Percentiles rank a stretch among this genome's conserved stretches.
Conservation (phyloP, 2,888 invertebrate genomes). For the Amiota minor region DNA sequence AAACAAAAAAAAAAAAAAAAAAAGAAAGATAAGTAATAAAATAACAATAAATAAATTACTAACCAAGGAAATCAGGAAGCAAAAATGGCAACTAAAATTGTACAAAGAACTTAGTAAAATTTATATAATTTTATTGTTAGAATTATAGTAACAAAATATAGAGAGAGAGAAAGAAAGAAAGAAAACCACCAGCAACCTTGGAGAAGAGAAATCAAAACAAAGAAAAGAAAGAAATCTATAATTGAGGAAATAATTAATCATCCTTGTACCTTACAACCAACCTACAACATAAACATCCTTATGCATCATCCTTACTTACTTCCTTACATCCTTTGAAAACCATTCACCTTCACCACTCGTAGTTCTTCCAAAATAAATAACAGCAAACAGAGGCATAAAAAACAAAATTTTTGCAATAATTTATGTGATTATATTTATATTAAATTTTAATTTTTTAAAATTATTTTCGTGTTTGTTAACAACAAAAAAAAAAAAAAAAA, state of each 20-base stretch:
- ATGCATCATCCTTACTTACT: too few relatives aligned
- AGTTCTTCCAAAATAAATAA: too few relatives aligned
- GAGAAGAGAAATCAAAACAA: neutral
- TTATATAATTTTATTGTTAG: conserved; percentile 34
- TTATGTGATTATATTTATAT: neutral
- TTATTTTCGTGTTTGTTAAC: neutral
- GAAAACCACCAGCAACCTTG: neutral
- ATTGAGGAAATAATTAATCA: too few relatives aligned
- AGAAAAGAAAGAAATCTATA: too few relatives aligned
- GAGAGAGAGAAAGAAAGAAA: neutral
- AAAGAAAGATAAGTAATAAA: too few relatives aligned
- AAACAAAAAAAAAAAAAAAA: too few relatives aligned
- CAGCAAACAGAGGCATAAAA: too few relatives aligned
- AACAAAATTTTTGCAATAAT: neutral
- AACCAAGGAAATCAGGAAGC: conserved; percentile 31
- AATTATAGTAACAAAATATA: neutral
- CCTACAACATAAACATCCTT: too few relatives aligned
- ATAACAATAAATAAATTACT: conserved; percentile 31
- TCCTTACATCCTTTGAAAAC: too few relatives aligned
- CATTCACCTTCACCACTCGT: too few relatives aligned
- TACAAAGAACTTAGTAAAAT: conserved; percentile 61
- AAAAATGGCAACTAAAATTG: conserved; percentile 50
- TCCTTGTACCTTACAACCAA: neutral
- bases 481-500: neutral
- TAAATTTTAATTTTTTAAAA: neutral